A percentile compares a stretch with the other conserved stretches of the same genome.
These are phyloP conservation scores for Cephus nigrinus DNA, from an alignment of 2,888 invertebrate genomes.

Conservation along the genomic window DNA sequence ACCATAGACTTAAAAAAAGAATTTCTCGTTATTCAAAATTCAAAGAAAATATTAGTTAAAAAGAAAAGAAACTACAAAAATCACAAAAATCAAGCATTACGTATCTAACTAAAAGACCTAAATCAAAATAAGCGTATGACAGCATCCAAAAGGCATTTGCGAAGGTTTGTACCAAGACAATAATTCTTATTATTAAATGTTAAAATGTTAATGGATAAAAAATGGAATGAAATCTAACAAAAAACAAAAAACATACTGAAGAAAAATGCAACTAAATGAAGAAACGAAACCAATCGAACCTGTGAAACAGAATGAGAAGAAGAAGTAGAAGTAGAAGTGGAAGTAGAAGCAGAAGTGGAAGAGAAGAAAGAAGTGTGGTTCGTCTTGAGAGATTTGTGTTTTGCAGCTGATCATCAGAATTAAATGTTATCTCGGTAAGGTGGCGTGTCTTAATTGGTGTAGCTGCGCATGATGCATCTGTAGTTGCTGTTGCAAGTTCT, in stretches of 20 bases:
- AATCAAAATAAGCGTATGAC: not conserved
- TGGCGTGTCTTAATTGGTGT: conserved; percentile 53
- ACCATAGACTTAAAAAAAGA: not conserved
- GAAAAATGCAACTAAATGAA: conserved; percentile 35
- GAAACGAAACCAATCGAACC: conserved; percentile 51
- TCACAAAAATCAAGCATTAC: not conserved
- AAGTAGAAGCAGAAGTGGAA: conserved; percentile 29
- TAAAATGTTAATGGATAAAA: not conserved
- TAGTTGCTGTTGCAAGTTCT: conserved; percentile 46
- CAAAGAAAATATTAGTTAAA: not conserved
- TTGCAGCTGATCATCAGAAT: conserved; percentile 23
- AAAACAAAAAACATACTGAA: not conserved
- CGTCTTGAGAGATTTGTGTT: conserved; percentile 25
- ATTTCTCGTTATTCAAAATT: not conserved
- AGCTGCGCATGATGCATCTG: conserved; percentile 51
- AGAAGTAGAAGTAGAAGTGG: conserved; percentile 28
- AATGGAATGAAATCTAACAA: not conserved
- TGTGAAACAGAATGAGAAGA: conserved; percentile 44
- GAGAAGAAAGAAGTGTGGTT: conserved; percentile 23
- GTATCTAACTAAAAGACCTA: not conserved
- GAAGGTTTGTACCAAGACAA: not conserved
- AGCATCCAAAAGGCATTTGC: too few relatives aligned
- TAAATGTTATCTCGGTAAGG: conserved; percentile 58
- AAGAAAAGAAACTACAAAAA: not conserved
- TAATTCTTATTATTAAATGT: not conserved